These are phyloP conservation scores for Bufo gargarizans DNA, from an alignment of 2,113 vertebrate genomes.

Conservation along the genomic window DNA sequence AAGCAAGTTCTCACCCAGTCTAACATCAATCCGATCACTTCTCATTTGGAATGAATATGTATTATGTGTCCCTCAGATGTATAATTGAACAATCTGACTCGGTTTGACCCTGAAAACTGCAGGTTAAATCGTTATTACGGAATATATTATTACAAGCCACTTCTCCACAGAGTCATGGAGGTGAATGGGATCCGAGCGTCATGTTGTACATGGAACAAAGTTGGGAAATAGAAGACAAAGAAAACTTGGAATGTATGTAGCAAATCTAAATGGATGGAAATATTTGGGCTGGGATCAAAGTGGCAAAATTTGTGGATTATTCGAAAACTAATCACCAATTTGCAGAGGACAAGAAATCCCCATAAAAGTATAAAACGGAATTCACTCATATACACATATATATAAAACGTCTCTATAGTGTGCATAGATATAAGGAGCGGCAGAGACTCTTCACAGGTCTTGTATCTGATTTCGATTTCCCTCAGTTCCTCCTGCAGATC, in stretches of 20 bases:
- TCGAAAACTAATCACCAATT: too few species aligned
- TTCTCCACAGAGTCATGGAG: constrained; percentile 37
- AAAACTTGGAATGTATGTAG: not conserved
- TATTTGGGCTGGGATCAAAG: not conserved
- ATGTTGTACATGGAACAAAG: not conserved
- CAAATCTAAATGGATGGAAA: not conserved
- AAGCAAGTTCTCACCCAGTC: not conserved
- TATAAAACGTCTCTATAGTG: too few species aligned
- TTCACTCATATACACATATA: too few species aligned
- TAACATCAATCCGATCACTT: constrained; percentile 42
- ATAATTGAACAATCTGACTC: constrained; percentile 55
- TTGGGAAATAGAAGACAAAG: not conserved
- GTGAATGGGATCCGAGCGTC: constrained; percentile 9
- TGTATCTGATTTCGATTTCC: not conserved
- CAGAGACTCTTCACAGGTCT: too few species aligned
- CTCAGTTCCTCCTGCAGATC: not conserved
- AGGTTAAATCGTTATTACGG: constrained; percentile 49
- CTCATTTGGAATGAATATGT: constrained; percentile 52
- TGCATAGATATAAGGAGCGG: too few species aligned
- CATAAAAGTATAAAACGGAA: too few species aligned
- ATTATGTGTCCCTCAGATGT: constrained; percentile 49
- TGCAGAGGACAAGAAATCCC: too few species aligned
- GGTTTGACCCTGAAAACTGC: constrained; percentile 37
- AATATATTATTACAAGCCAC: constrained; percentile 45
- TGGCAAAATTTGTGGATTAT: not conserved